phyloP scores from a whole-genome alignment of 2,797 vertebrate species.

The Falco cherrug region DNA sequence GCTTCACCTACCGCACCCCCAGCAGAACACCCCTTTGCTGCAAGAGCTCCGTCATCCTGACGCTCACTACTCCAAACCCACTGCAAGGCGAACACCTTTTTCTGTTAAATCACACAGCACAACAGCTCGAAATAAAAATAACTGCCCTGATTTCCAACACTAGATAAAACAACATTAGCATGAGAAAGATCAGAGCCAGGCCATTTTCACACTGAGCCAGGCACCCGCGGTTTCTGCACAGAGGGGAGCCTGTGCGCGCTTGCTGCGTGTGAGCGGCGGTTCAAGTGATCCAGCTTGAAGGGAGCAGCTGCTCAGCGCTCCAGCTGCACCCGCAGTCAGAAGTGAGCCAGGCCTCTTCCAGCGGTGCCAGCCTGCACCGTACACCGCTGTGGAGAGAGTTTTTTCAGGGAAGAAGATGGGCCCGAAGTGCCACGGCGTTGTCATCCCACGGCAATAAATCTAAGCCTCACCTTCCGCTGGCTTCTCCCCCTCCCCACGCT shows the following conservation, averaged over 20 bases:
- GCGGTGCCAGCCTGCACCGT: fast-evolving
- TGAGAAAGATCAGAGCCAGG: neutral
- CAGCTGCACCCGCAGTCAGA: fast-evolving
- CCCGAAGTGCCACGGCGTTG: fast-evolving
- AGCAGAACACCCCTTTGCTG: fast-evolving
- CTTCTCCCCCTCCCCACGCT: fast-evolving
- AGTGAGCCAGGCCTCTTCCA: neutral
- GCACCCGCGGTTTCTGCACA: fast-evolving
- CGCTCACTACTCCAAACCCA: neutral
- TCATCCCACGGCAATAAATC: neutral
- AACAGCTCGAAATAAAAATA: neutral
- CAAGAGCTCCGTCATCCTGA: fast-evolving
- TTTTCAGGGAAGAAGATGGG: neutral
- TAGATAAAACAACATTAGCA: fast-evolving
- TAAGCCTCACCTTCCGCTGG: neutral
- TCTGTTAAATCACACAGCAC: fast-evolving
- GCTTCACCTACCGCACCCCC: neutral
- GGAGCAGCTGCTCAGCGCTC: neutral
- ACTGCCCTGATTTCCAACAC: neutral
- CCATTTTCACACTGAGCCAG: neutral
- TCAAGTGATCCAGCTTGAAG: fast-evolving
- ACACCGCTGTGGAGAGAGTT: fast-evolving
- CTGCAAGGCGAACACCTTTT: fast-evolving
- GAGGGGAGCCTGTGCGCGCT: fast-evolving
- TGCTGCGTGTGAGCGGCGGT: fast-evolving